Evolutionary conservation across 2,888 invertebrate species (phyloP).

Genomic region (Luperina nickerlii): DNA sequence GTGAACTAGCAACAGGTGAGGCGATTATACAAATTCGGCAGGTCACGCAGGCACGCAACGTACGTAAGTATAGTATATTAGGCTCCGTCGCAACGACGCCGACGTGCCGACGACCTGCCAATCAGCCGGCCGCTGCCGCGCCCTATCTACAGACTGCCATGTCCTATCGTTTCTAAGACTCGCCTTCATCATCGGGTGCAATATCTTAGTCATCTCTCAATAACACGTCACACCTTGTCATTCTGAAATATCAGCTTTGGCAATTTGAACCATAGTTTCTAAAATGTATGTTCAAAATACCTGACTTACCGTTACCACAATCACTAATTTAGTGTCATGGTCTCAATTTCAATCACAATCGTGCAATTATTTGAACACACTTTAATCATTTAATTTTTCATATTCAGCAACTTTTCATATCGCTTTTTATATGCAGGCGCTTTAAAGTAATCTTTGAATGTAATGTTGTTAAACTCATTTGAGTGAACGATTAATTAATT

Average conservation of each 20-base stretch:
- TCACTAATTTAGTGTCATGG: not conserved
- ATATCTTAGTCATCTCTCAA: slow-evolving; percentile 47
- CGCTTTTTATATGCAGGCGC: not conserved
- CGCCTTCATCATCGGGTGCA: slow-evolving; percentile 32
- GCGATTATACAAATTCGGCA: slow-evolving; percentile 72
- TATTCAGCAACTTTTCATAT: not conserved
- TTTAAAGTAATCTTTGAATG: slow-evolving; percentile 16
- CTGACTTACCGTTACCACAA: not conserved
- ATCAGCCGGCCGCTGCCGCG: slow-evolving; percentile 35
- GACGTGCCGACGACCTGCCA: slow-evolving; percentile 42
- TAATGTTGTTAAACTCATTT: not conserved
- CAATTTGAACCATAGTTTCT: slow-evolving; percentile 18
- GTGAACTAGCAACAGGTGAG: slow-evolving; percentile 76
- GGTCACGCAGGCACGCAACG: slow-evolving; percentile 72
- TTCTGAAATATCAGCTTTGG: slow-evolving; percentile 27
- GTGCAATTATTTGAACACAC: not conserved
- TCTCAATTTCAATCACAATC: slow-evolving; percentile 1
- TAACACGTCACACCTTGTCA: slow-evolving; percentile 41
- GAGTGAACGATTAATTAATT: slow-evolving; percentile 21
- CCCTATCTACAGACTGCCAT: slow-evolving; percentile 45
- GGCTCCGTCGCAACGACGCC: slow-evolving; percentile 29
- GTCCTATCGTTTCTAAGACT: slow-evolving; percentile 22
- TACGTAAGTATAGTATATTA: not conserved
- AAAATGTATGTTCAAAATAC: not conserved
- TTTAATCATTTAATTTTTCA: not conserved